Conservation (phyloP, 2,888 invertebrate species). For the Pollenia amentaria region DNA sequence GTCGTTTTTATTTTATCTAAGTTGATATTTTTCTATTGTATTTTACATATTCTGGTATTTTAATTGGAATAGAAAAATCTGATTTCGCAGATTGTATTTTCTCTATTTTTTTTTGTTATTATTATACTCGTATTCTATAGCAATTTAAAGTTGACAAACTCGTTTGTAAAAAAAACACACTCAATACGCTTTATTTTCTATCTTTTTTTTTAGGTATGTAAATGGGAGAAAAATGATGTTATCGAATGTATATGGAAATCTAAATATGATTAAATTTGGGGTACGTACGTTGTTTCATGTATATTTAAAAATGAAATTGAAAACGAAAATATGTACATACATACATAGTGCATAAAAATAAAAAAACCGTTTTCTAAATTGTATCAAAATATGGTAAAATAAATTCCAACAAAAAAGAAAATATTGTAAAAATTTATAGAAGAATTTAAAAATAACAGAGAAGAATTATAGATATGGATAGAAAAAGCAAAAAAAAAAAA, state of each 20-base stretch:
- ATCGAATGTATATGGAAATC: constrained; percentile 17
- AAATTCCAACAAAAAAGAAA: background rate
- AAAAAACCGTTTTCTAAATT: background rate
- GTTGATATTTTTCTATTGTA: background rate
- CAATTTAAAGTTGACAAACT: constrained; percentile 29
- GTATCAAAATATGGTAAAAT: constrained; percentile 8
- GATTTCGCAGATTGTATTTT: constrained; percentile 24
- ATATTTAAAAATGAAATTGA: background rate
- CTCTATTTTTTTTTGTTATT: background rate
- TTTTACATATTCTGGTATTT: constrained; percentile 33
- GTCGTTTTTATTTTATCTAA: background rate
- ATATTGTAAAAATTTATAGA: background rate
- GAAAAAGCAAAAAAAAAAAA: too few relatives aligned
- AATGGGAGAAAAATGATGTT: constrained; percentile 4
- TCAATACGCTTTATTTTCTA: background rate
- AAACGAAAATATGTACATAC: background rate
- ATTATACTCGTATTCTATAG: background rate
- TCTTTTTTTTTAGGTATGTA: constrained; percentile 47
- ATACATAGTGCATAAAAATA: background rate
- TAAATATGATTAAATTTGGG: constrained; percentile 32
- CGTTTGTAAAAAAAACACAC: background rate
- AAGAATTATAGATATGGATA: too few relatives aligned
- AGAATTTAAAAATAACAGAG: too few relatives aligned
- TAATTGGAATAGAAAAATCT: constrained; percentile 44
- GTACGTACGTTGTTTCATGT: constrained; percentile 3